Conservation (phyloP, 1,140 invertebrate genomes). For the Zaprionus ornatus region DNA sequence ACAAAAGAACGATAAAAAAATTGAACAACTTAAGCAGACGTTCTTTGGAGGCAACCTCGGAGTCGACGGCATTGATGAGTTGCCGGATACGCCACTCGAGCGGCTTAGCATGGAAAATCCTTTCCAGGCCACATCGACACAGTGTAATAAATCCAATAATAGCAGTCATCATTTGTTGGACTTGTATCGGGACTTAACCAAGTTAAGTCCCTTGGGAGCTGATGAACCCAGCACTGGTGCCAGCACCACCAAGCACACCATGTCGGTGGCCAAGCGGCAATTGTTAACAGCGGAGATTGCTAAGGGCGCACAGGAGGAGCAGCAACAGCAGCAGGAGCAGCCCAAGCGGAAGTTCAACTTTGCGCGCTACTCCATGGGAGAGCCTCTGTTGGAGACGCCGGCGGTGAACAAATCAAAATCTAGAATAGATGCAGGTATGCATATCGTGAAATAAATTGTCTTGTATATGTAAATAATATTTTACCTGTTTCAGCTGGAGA, state of each 20-base stretch:
- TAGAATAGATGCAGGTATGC: not conserved
- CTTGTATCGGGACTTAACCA: constrained; percentile 5
- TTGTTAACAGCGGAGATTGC: constrained; percentile 21
- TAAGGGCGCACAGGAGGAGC: not conserved
- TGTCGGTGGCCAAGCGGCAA: constrained; percentile 39
- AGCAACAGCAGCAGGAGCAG: not conserved
- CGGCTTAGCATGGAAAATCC: constrained; percentile 33
- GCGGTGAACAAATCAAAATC: not conserved
- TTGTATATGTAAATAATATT: not conserved
- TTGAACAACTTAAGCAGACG: constrained; percentile 4
- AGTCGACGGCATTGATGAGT: not conserved
- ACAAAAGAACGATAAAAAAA: constrained; percentile 9
- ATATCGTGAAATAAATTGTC: not conserved
- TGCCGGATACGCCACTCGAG: constrained; percentile 59
- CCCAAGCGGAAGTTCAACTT: constrained; percentile 55
- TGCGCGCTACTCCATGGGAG: constrained; percentile 47
- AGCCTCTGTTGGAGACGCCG: constrained; percentile 12
- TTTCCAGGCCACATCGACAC: constrained; percentile 66
- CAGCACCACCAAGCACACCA: not conserved
- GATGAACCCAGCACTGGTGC: not conserved
- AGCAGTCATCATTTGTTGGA: constrained; percentile 15
- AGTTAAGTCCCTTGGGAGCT: constrained; percentile 43
- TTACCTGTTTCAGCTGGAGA: not conserved
- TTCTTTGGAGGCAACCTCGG: constrained; percentile 14
- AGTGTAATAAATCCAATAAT: constrained; percentile 21